Evolutionary conservation across 1,140 invertebrate species (phyloP).

Genomic region (Bombus fervidus): DNA sequence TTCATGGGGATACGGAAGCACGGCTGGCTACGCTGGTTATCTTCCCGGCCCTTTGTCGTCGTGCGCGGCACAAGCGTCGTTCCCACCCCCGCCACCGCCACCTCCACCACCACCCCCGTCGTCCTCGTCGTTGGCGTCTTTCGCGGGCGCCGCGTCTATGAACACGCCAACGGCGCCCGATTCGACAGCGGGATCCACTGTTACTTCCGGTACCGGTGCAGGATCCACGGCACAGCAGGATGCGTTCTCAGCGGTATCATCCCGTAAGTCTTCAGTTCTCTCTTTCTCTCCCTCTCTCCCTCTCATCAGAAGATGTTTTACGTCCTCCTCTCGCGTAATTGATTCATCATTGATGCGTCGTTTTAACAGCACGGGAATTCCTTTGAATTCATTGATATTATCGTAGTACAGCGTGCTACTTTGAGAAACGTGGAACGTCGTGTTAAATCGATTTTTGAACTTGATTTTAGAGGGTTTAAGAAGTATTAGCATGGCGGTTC

Average conservation of each 20-base stretch:
- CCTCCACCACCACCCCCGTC: constrained; percentile 86
- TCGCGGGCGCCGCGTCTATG: constrained; percentile 76
- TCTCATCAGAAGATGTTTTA: not conserved
- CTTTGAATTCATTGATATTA: not conserved
- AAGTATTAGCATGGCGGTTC: too few species aligned
- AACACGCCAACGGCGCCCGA: constrained; percentile 85
- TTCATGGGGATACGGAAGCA: constrained; percentile 92
- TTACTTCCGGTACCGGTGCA: constrained; percentile 73
- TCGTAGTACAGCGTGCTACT: too few species aligned
- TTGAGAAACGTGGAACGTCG: too few species aligned
- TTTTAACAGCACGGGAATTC: not conserved
- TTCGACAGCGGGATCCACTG: constrained; percentile 85
- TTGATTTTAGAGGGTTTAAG: too few species aligned
- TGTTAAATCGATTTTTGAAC: too few species aligned
- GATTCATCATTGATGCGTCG: not conserved
- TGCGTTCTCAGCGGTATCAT: constrained; percentile 77
- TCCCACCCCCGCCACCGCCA: constrained; percentile 83
- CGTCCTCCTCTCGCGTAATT: not conserved
- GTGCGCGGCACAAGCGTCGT: constrained; percentile 86
- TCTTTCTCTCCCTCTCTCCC: too few species aligned
- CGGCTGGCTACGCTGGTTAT: constrained; percentile 91
- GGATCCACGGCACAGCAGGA: constrained; percentile 76
- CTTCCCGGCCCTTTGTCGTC: constrained; percentile 85
- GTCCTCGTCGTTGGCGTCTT: constrained; percentile 84
- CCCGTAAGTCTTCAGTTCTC: constrained; percentile 71